These are phyloP conservation scores for Pectinophora gossypiella DNA, from an alignment of 1,140 invertebrate genomes.

Conservation along the genomic window DNA sequence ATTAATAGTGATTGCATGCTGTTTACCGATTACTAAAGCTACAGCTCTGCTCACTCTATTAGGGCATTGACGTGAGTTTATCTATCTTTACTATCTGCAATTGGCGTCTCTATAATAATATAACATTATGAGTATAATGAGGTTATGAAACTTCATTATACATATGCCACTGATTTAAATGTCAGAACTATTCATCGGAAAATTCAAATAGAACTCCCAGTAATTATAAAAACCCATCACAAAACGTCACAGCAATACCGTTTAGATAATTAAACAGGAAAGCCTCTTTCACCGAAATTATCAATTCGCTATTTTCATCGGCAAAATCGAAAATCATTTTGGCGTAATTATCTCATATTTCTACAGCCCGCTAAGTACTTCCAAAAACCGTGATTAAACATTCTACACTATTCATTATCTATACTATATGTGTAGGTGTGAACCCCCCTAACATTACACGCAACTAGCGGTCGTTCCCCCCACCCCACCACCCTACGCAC, in stretches of 20 bases:
- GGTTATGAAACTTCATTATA: no score
- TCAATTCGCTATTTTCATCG: slow-evolving; percentile 43
- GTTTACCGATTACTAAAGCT: no score
- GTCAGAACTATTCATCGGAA: slow-evolving; percentile 20
- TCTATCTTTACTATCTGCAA: no score
- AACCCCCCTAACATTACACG: slow-evolving; percentile 67
- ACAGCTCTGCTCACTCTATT: no score
- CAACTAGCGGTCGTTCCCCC: slow-evolving; percentile 41
- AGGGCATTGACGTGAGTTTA: no score
- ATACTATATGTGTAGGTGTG: slow-evolving; percentile 27
- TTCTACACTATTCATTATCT: slow-evolving; percentile 72
- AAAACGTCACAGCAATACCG: not conserved
- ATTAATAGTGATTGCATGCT: no score
- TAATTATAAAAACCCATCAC: not conserved
- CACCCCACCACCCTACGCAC: slow-evolving; percentile 47
- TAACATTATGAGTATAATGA: no score
- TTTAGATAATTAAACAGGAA: not conserved
- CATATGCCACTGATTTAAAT: no score
- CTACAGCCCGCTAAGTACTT: slow-evolving; percentile 54
- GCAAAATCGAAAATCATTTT: slow-evolving; percentile 61
- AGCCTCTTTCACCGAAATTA: slow-evolving; percentile 24
- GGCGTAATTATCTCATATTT: slow-evolving; percentile 64
- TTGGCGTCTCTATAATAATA: no score
- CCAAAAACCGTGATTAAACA: slow-evolving; percentile 72
- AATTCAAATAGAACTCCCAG: not conserved